Evolutionary conservation across 92 coral and sea anemone genomes (phyloP).

Genomic region (Galaxea fascicularis): DNA sequence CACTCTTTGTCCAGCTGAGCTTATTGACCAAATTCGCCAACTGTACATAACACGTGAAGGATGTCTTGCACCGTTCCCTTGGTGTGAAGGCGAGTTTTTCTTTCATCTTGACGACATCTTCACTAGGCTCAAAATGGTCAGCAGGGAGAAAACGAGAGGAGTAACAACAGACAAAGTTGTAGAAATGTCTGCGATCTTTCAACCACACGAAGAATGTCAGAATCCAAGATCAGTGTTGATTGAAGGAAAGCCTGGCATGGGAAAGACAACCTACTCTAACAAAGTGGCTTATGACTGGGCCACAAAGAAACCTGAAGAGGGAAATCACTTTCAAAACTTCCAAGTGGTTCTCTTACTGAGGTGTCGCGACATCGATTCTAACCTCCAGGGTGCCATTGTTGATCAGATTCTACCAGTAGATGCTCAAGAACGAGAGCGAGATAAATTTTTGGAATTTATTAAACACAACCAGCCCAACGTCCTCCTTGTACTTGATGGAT

Average conservation of each 20-base stretch:
- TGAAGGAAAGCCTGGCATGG: constrained; percentile 54
- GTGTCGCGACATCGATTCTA: constrained; percentile 43
- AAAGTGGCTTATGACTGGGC: constrained; percentile 56
- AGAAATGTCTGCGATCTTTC: constrained; percentile 37
- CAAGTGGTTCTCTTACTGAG: constrained; percentile 17
- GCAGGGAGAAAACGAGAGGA: constrained; percentile 25
- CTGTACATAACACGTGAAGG: background rate
- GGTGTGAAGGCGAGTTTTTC: constrained; percentile 4
- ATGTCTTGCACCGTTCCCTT: background rate
- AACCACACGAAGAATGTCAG: constrained; percentile 27
- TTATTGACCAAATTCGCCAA: background rate
- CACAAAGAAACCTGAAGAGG: background rate
- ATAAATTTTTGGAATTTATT: constrained; percentile 7
- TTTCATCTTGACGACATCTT: constrained; percentile 26
- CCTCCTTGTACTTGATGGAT: constrained; percentile 45
- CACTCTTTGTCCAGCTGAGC: background rate
- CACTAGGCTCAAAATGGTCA: constrained; percentile 41
- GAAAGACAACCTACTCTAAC: constrained; percentile 51
- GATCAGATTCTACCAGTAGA: constrained; percentile 38
- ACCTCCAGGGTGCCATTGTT: constrained; percentile 12
- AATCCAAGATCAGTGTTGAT: constrained; percentile 50
- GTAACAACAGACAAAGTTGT: constrained; percentile 1
- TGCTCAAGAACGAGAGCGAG: constrained; percentile 2
- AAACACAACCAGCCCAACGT: constrained; percentile 17
- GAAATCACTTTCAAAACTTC: constrained; percentile 12